Conservation (phyloP, 2,113 vertebrate genomes). For the Australoheros scitulus region DNA sequence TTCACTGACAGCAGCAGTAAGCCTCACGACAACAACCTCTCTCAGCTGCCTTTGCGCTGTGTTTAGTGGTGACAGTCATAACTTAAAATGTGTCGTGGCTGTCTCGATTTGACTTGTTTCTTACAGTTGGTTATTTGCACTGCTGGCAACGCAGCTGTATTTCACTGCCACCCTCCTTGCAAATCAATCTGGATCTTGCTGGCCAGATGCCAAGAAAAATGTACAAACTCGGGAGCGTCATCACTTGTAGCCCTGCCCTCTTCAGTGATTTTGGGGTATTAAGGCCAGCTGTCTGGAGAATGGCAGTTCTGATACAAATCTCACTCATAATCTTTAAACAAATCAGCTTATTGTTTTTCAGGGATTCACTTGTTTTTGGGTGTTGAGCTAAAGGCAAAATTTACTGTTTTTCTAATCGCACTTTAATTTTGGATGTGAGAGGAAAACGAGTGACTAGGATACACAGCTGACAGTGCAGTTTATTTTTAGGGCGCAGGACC, state of each 20-base stretch:
- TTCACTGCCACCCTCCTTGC: not conserved
- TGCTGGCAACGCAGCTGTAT: not conserved
- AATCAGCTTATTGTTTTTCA: slow-evolving; percentile 51
- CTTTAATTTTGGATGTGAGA: slow-evolving; percentile 1
- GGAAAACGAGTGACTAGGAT: not conserved
- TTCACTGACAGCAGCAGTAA: not conserved
- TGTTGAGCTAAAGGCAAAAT: not conserved
- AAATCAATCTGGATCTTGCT: slow-evolving; percentile 14
- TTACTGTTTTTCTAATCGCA: not conserved
- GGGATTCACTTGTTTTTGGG: slow-evolving; percentile 26
- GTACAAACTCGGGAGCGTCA: slow-evolving; percentile 19
- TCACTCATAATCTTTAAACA: slow-evolving; percentile 54
- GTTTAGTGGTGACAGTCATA: slow-evolving; percentile 16
- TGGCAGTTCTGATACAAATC: slow-evolving; percentile 43
- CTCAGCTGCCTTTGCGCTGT: slow-evolving; percentile 25
- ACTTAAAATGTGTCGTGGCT: slow-evolving; percentile 35
- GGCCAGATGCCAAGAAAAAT: slow-evolving; percentile 9
- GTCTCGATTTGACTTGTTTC: not conserved
- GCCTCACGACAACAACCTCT: not conserved
- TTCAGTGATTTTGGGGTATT: slow-evolving; percentile 55
- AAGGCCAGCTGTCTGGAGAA: slow-evolving; percentile 60
- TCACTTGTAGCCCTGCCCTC: slow-evolving; percentile 6
- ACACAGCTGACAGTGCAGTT: not conserved
- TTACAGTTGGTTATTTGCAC: not conserved
- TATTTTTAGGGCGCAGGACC: no score